A percentile compares a stretch with the other conserved stretches of the same genome.
These are phyloP conservation scores for Cervus canadensis DNA, from an alignment of 2,113 vertebrate species.

Conservation along the genomic window DNA sequence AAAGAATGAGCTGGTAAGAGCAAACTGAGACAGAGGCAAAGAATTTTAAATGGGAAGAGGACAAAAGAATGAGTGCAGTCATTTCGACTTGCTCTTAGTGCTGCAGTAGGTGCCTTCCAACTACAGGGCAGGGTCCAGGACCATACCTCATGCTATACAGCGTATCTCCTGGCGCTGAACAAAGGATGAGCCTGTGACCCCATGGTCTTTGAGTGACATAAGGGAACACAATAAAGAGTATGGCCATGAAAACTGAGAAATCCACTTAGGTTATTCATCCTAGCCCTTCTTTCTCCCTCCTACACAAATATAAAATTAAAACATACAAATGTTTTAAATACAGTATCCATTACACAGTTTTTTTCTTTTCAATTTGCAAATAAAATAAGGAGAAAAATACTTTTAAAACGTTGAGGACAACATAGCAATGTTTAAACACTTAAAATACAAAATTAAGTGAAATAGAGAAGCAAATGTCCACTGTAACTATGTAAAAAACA, in stretches of 20 bases:
- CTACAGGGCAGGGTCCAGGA: neutral
- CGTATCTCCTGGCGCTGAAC: neutral
- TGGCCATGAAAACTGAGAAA: neutral
- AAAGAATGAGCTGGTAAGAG: neutral
- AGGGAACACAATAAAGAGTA: neutral
- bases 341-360: neutral
- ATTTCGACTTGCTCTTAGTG: neutral
- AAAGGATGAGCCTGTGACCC: neutral
- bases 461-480: neutral
- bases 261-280: neutral
- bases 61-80: neutral
- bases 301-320: slow-evolving; percentile 25
- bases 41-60: neutral
- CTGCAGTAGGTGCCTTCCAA: neutral
- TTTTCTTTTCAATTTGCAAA: slow-evolving; percentile 19
- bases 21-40: neutral
- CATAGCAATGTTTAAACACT: neutral
- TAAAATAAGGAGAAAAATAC: neutral
- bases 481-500: neutral
- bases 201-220: neutral
- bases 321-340: neutral
- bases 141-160: neutral
- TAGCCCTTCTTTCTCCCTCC: neutral
- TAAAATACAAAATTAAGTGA: slow-evolving; percentile 15
- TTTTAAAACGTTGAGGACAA: neutral